phyloP scores from a whole-genome alignment of 2,888 invertebrate genomes.

The Pelosia muscerda region DNA sequence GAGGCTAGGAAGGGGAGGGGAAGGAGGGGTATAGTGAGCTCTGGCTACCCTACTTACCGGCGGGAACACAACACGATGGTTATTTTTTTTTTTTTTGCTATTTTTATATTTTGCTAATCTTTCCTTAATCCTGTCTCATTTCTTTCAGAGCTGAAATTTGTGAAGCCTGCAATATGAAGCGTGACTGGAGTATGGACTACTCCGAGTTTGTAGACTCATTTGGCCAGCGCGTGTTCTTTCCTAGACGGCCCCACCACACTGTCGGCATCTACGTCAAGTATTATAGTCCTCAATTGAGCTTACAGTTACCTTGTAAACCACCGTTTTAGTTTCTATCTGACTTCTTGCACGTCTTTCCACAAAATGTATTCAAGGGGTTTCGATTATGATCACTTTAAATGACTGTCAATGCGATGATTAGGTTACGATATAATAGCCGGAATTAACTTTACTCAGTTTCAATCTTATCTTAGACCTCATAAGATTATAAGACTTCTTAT shows the following conservation, averaged over 20 bases:
- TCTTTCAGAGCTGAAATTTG: conserved; percentile 78
- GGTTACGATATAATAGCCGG: not conserved
- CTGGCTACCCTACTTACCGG: no score
- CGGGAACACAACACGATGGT: no score
- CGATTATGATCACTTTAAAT: not conserved
- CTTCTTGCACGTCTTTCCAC: not conserved
- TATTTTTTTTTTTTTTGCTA: no score
- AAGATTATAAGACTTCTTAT: conserved; percentile 8
- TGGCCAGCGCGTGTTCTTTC: conserved; percentile 81
- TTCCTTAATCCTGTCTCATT: no score
- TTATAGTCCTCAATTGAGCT: conserved; percentile 52
- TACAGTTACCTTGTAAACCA: conserved; percentile 56
- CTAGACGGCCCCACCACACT: conserved; percentile 79
- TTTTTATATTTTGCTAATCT: not conserved
- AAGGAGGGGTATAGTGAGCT: no score
- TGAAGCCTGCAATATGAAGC: conserved; percentile 80
- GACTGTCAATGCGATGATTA: not conserved
- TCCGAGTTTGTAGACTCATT: conserved; percentile 79
- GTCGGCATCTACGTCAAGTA: conserved; percentile 77
- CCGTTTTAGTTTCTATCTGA: conserved; percentile 25
- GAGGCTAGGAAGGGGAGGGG: no score
- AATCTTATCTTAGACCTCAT: not conserved
- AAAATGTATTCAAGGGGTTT: not conserved
- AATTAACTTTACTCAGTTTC: not conserved
- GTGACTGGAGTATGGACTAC: conserved; percentile 82